phyloP scores from a whole-genome alignment of 2,113 vertebrate species.

The Bubo bubo region DNA sequence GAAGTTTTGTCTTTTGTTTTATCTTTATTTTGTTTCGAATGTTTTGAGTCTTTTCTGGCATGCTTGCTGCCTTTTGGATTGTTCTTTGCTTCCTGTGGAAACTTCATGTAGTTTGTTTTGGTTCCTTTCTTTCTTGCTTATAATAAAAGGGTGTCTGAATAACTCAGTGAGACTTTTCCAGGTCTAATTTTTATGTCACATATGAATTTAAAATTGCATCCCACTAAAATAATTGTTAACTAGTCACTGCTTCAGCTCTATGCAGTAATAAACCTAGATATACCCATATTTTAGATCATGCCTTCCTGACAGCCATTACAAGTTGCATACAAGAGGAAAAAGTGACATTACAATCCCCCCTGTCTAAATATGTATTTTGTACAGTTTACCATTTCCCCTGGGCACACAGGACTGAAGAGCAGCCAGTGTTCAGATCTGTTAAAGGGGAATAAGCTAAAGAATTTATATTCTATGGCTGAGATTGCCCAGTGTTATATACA shows the following conservation, averaged over 20 bases:
- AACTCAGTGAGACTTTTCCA: not conserved
- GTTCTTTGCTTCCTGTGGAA: slow-evolving; percentile 49
- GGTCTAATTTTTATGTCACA: not conserved
- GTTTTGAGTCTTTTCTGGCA: slow-evolving; percentile 24
- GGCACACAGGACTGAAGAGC: not conserved
- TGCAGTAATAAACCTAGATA: not conserved
- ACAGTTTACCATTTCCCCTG: not conserved
- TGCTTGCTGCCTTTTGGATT: not conserved
- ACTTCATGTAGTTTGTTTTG: not conserved
- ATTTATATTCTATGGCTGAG: not conserved
- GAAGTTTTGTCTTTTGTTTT: not conserved
- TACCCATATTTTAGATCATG: not conserved
- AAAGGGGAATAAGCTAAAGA: not conserved
- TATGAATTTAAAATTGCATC: not conserved
- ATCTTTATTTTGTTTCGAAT: not conserved
- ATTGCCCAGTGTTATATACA: not conserved
- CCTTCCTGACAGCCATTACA: not conserved
- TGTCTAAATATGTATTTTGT: not conserved
- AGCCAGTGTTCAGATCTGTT: not conserved
- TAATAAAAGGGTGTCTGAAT: not conserved
- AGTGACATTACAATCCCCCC: not conserved
- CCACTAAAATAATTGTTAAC: not conserved
- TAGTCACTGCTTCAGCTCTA: not conserved
- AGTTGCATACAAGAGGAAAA: not conserved
- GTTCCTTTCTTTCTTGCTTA: slow-evolving; percentile 2